Percentiles rank a stretch among this genome's conserved stretches.
These are phyloP conservation scores for Apocheima hispidaria DNA, from an alignment of 2,888 invertebrate genomes.

Conservation along the genomic window DNA sequence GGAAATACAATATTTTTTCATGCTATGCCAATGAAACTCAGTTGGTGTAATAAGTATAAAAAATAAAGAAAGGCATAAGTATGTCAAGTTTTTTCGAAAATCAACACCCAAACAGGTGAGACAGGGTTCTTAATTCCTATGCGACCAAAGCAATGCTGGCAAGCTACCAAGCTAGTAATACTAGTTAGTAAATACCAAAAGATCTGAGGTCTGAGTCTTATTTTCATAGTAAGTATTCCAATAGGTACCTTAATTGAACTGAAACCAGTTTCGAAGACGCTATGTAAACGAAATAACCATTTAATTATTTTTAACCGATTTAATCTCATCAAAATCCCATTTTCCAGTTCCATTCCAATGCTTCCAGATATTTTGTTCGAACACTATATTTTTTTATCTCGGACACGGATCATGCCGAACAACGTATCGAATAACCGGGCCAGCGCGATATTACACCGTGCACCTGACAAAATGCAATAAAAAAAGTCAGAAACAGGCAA, in stretches of 20 bases:
- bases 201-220: too few relatives aligned
- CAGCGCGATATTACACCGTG: slow-evolving; percentile 30
- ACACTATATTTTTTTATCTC: too few relatives aligned
- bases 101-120: too few relatives aligned
- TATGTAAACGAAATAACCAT: slow-evolving; percentile 1
- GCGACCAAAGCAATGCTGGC: too few relatives aligned
- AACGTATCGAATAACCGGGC: slow-evolving; percentile 33
- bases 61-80: too few relatives aligned
- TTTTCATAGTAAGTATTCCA: background rate
- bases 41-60: too few relatives aligned
- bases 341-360: slow-evolving; percentile 11
- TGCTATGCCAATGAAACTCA: too few relatives aligned
- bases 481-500: slow-evolving; percentile 31
- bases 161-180: too few relatives aligned
- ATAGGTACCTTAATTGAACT: background rate
- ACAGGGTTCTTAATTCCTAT: too few relatives aligned
- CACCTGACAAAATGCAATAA: slow-evolving; percentile 29
- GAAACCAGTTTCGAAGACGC: background rate
- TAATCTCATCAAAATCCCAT: background rate
- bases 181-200: too few relatives aligned
- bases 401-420: slow-evolving; percentile 22
- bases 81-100: too few relatives aligned
- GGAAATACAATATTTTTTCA: too few relatives aligned
- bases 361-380: background rate
- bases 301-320: slow-evolving; percentile 1